Evolutionary conservation across 2,797 vertebrate species (phyloP).

Genomic region (Prunella strophiata): DNA sequence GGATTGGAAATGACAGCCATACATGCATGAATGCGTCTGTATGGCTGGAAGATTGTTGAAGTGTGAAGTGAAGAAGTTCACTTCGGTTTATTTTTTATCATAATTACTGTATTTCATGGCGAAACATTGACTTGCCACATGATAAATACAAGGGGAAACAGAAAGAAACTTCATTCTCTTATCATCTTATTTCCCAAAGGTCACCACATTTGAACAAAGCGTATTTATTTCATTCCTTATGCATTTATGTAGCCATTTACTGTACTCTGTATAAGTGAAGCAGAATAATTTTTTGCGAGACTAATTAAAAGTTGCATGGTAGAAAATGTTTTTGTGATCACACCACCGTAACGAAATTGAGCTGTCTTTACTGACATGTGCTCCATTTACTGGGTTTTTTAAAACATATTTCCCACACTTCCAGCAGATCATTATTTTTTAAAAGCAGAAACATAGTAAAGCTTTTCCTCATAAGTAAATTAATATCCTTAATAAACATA

Average conservation of each 20-base stretch:
- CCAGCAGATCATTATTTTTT: background rate
- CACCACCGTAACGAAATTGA: constrained; percentile 62
- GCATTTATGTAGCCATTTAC: constrained; percentile 55
- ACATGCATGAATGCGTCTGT: constrained; percentile 69
- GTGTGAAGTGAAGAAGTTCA: constrained; percentile 69
- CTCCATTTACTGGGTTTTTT: constrained; percentile 40
- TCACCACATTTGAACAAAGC: constrained; percentile 51
- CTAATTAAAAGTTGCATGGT: constrained; percentile 71
- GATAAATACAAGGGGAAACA: constrained; percentile 33
- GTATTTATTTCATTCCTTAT: constrained; percentile 45
- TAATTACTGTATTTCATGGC: constrained; percentile 67
- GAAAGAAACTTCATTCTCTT: constrained; percentile 51
- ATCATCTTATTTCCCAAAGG: constrained; percentile 44
- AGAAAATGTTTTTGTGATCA: constrained; percentile 70
- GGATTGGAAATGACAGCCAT: constrained; percentile 70
- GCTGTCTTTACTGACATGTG: constrained; percentile 57
- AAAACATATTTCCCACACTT: constrained; percentile 65
- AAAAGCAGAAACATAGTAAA: background rate
- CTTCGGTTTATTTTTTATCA: constrained; percentile 61
- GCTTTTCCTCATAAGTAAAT: background rate
- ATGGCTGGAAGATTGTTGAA: constrained; percentile 60
- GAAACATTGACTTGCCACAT: constrained; percentile 35
- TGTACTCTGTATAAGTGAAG: constrained; percentile 69
- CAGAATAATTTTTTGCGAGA: constrained; percentile 70
- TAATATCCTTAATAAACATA: background rate